These are phyloP conservation scores for Taeniopygia guttata DNA, from an alignment of 2,797 vertebrate species.

Conservation along the genomic window DNA sequence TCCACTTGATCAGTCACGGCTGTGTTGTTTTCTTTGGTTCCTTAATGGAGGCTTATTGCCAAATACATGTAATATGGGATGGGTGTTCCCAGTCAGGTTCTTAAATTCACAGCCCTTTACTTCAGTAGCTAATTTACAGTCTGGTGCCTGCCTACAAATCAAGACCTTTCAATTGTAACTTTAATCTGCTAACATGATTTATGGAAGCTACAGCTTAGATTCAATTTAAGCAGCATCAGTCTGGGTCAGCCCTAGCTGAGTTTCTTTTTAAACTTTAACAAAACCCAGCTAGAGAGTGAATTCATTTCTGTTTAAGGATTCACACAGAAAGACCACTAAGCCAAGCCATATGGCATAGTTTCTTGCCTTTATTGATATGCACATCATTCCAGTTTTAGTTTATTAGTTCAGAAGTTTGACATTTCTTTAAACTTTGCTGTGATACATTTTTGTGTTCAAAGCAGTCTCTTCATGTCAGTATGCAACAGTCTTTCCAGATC, in stretches of 20 bases:
- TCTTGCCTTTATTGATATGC: not conserved
- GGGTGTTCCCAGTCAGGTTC: not conserved
- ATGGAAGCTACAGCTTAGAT: slow-evolving; percentile 16
- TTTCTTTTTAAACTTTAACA: slow-evolving; percentile 49
- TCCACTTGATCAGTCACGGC: not conserved
- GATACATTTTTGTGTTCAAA: not conserved
- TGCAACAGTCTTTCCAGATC: not conserved
- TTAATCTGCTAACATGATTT: not conserved
- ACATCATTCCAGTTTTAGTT: not conserved
- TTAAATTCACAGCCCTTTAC: not conserved
- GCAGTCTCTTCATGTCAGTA: not conserved
- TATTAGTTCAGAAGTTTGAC: not conserved
- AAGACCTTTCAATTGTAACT: not conserved
- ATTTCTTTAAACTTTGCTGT: not conserved
- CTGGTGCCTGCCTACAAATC: not conserved
- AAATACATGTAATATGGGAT: not conserved
- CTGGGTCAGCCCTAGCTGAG: not conserved
- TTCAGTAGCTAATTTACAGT: not conserved
- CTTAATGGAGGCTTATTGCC: not conserved
- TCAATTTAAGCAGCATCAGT: not conserved
- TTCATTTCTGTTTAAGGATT: not conserved
- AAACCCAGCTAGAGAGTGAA: slow-evolving; percentile 7
- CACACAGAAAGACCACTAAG: not conserved
- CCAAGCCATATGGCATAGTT: not conserved
- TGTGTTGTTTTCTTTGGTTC: not conserved